Conservation (phyloP, 1,140 invertebrate species). For the Marisa cornuarietis region DNA sequence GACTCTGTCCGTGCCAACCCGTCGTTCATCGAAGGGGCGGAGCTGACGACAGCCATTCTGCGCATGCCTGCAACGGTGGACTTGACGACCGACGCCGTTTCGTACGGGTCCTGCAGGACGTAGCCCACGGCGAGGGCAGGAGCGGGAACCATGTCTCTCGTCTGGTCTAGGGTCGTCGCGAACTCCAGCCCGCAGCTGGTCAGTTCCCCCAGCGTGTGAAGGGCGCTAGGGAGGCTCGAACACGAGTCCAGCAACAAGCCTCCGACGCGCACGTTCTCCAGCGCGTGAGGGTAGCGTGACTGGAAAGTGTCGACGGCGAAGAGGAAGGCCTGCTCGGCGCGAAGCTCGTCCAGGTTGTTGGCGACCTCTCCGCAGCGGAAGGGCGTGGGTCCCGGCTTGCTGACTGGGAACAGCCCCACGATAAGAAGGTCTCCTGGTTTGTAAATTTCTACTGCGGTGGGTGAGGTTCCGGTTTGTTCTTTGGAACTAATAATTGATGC, state of each 20-base stretch:
- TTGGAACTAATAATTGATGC: no score
- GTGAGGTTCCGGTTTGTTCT: background rate
- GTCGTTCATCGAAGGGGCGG: conserved; percentile 1
- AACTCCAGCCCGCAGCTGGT: conserved; percentile 36
- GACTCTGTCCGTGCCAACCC: conserved; percentile 11
- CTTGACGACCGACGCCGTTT: conserved; percentile 13
- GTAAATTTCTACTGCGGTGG: conserved; percentile 14
- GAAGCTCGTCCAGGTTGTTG: conserved; percentile 63
- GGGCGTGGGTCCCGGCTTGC: conserved; percentile 66
- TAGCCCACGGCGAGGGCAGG: conserved; percentile 29
- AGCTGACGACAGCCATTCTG: conserved; percentile 30
- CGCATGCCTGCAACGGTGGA: conserved; percentile 24
- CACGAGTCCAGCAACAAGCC: conserved; percentile 51
- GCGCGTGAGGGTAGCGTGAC: conserved; percentile 35
- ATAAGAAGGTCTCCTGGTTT: conserved; percentile 75
- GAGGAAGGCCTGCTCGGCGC: conserved; percentile 42
- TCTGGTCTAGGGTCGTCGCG: background rate
- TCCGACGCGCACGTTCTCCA: conserved; percentile 40
- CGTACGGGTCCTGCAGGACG: conserved; percentile 22
- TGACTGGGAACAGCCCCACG: conserved; percentile 81
- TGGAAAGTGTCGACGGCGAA: conserved; percentile 45
- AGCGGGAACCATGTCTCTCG: background rate
- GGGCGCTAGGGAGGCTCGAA: conserved; percentile 29
- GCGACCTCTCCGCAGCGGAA: conserved; percentile 72
- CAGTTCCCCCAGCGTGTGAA: conserved; percentile 46